Base-by-base conservation (phyloP, 2,888 invertebrate genomes). In the Cerceris ruficornis region DNA sequence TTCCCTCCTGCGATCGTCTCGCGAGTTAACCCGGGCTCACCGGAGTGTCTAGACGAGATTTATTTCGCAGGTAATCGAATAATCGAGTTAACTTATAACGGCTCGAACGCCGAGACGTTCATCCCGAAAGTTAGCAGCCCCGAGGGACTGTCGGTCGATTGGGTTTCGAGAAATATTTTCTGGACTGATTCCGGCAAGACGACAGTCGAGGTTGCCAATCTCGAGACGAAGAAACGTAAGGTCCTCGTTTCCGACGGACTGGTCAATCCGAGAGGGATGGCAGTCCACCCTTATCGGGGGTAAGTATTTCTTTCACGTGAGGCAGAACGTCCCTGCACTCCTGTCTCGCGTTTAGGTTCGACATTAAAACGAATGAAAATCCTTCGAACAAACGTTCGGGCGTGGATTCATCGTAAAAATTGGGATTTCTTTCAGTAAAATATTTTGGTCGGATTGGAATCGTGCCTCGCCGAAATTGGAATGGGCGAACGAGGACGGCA, bases 401-500 rank as follows among this genome's bases (percentile, higher is more conserved):
- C n/a, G 28, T 28, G 28, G 28, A 28, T 28, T 28, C 4, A 4
- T 28, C 59, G 4, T 41, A n/a, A 41, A 28, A 14, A 41, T n/a
- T 13, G 42, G 7, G 41, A 66, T 39, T 70, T 14, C 6, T 92
- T 93, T 7, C 91, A 98, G 98, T 52, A 97, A 98, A 94, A 94
- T 99, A 79, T 99, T 98, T 93, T 99, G 99, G 98, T 96, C 98
- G 0, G 99, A 99, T 92, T 99, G 99, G 99, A 96, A 98, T 92
- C 95, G 99, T 39, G 93, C 94, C 7, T 94, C 94, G 57, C 99
- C 99, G 0, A 98, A 98, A 93, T 97, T 99, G 83, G 99, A 99
- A 92, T 95, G 96, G 94, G 95, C 99, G 0, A 97, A 98, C 91
- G 95, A 98, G 94, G 99, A 99, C 92, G 99, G 99, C 7, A 95